These are phyloP conservation scores for Halichoerus grypus DNA, from an alignment of 2,113 vertebrate species.

Conservation along the genomic window DNA sequence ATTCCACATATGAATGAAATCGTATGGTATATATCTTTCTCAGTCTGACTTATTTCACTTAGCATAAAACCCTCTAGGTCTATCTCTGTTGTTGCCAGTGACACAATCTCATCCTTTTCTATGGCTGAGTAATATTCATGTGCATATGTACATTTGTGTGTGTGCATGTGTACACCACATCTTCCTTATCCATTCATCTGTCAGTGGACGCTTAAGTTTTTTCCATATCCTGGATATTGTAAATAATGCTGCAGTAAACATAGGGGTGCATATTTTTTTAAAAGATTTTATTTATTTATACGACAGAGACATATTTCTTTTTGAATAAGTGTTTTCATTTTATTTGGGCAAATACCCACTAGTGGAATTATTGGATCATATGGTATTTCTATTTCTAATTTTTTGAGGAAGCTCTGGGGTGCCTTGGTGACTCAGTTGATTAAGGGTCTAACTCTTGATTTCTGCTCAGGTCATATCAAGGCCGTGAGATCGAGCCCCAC, in stretches of 20 bases:
- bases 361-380: not conserved
- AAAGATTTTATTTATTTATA: no score
- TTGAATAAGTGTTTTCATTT: not conserved
- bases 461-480: not conserved
- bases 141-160: not conserved
- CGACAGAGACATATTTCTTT: not conserved
- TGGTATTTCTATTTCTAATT: not conserved
- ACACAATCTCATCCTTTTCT: not conserved
- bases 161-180: not conserved
- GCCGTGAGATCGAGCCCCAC: not conserved
- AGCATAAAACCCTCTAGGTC: not conserved
- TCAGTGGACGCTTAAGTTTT: not conserved
- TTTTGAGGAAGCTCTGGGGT: not conserved
- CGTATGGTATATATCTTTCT: not conserved
- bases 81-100: not conserved
- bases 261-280: not conserved
- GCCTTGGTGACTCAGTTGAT: not conserved
- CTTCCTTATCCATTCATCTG: not conserved
- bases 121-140: not conserved
- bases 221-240: not conserved
- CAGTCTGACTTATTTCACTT: not conserved
- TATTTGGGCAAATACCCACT: not conserved
- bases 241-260: not conserved
- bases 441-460: not conserved
- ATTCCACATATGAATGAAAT: not conserved